Conservation (phyloP, 2,797 vertebrate genomes). For the Huso huso region DNA sequence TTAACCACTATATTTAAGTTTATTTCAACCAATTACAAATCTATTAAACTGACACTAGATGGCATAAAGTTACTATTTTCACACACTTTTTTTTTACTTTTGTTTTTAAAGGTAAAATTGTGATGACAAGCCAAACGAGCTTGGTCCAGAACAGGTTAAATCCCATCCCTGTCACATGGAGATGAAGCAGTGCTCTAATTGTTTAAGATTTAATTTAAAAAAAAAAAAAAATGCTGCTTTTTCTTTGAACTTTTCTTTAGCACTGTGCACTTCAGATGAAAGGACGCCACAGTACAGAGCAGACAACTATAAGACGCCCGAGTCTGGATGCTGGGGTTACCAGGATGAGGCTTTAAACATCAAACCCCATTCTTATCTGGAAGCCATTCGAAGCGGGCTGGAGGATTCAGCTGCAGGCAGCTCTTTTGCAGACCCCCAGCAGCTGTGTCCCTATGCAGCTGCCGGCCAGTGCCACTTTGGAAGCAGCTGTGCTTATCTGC, state of each 20-base stretch:
- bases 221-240: too few species aligned
- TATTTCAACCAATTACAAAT: too few species aligned
- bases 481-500: conserved; percentile 78
- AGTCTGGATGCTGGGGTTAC: conserved; percentile 33
- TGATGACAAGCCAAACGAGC: too few species aligned
- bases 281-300: conserved; percentile 21
- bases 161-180: too few species aligned
- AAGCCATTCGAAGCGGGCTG: conserved; percentile 81
- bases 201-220: too few species aligned
- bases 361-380: conserved; percentile 77
- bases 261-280: conserved; percentile 54
- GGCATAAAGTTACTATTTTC: conserved; percentile 9
- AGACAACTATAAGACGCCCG: conserved; percentile 17
- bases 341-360: conserved; percentile 24
- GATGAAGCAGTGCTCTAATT: too few species aligned
- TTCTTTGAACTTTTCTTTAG: conserved; percentile 30
- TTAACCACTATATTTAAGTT: too few species aligned
- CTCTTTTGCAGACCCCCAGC: conserved; percentile 34
- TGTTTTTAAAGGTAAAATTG: too few species aligned
- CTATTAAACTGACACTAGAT: conserved; percentile 11
- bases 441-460: conserved; percentile 82
- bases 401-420: conserved; percentile 38
- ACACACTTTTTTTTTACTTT: too few species aligned
- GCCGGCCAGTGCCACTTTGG: conserved; percentile 76
- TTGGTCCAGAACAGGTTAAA: too few species aligned